These are phyloP conservation scores for Amblyjoppa fuscipennis DNA, from an alignment of 2,888 invertebrate species.

Conservation along the genomic window DNA sequence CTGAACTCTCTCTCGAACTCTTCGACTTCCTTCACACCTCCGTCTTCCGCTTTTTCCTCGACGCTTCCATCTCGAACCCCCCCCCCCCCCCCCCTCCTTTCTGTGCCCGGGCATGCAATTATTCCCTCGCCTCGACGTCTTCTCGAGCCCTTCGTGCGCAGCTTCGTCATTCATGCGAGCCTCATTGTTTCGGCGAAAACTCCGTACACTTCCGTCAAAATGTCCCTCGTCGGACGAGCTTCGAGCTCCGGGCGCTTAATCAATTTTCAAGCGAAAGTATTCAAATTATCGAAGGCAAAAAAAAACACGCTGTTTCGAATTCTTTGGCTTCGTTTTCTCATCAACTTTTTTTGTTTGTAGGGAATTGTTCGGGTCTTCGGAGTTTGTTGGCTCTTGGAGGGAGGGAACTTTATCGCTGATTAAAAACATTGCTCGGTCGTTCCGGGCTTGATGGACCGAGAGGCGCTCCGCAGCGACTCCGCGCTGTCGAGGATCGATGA, in stretches of 20 bases:
- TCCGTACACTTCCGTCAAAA: constrained; percentile 1
- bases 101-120: constrained; percentile 40
- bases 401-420: neutral
- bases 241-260: neutral
- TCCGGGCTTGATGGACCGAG: neutral
- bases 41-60: constrained; percentile 14
- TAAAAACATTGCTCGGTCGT: neutral
- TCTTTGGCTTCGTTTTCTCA: neutral
- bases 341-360: neutral
- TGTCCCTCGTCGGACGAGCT: too few relatives aligned
- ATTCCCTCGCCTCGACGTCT: constrained; percentile 5
- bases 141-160: neutral
- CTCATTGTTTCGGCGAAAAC: neutral
- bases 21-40: constrained; percentile 48
- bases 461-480: neutral
- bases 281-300: neutral
- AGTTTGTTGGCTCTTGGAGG: neutral
- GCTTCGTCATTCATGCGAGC: constrained; percentile 20
- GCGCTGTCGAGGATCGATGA: neutral
- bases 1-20: constrained; percentile 47
- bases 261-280: neutral
- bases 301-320: neutral
- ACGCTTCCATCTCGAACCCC: neutral
- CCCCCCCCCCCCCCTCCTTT: neutral
- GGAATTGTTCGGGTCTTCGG: neutral